These are phyloP conservation scores for Harpegnathos saltator DNA, from an alignment of 1,140 invertebrate species.

Conservation along the genomic window DNA sequence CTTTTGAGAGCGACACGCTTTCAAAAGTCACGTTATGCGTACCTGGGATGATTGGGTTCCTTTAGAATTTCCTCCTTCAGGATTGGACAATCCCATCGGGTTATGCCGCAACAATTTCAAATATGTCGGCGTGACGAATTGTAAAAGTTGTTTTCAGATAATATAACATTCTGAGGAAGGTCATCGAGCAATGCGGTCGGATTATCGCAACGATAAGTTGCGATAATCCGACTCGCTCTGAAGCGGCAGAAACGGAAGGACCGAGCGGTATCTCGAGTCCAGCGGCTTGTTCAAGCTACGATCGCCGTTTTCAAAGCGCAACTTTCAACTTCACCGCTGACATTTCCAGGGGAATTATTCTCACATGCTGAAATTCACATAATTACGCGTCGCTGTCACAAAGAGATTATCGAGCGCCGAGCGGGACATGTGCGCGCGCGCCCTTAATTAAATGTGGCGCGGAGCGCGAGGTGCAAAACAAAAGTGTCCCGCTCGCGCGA, in stretches of 20 bases:
- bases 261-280: too few species aligned
- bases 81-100: too few species aligned
- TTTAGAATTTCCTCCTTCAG: too few species aligned
- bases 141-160: too few species aligned
- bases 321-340: background rate
- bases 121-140: too few species aligned
- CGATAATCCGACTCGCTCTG: too few species aligned
- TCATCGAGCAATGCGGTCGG: too few species aligned
- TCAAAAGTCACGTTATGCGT: too few species aligned
- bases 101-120: too few species aligned
- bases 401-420: conserved; percentile 2
- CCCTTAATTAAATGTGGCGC: background rate
- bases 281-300: background rate
- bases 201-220: too few species aligned
- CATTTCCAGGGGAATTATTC: background rate
- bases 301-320: background rate
- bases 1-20: conserved; percentile 14
- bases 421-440: background rate
- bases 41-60: too few species aligned
- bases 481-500: background rate
- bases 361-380: background rate
- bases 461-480: background rate
- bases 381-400: background rate
- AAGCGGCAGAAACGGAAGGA: background rate
- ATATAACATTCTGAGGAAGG: too few species aligned